A percentile compares a stretch with the other conserved stretches of the same genome.
Conservation (phyloP, 1,140 invertebrate species). For the Drosophila nebulosa region DNA sequence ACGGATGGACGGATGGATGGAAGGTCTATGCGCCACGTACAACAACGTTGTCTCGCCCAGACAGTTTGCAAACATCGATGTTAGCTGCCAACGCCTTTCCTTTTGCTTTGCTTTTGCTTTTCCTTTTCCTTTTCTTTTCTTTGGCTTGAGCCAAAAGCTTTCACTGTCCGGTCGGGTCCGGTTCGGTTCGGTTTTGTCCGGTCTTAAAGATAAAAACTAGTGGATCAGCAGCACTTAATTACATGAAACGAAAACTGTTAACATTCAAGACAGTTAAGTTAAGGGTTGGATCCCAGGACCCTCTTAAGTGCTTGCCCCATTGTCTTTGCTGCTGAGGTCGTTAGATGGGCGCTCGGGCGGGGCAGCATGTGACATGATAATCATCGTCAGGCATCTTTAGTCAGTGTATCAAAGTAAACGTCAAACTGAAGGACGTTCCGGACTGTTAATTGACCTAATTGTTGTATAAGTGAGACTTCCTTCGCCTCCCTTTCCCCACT, state of each 20-base stretch:
- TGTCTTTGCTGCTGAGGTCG: conserved; percentile 10
- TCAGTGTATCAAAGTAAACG: conserved; percentile 27
- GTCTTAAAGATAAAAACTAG: conserved; percentile 67
- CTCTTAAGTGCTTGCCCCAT: conserved; percentile 34
- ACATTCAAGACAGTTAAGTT: conserved; percentile 39
- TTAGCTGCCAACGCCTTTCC: background rate
- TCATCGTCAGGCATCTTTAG: conserved; percentile 41
- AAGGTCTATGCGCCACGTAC: conserved; percentile 34
- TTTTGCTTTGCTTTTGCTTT: background rate
- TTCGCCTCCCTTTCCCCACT: background rate
- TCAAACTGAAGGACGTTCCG: conserved; percentile 29
- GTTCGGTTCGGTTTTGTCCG: background rate
- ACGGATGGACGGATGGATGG: background rate
- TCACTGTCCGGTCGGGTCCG: conserved; percentile 30
- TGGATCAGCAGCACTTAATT: conserved; percentile 77
- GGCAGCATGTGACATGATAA: conserved; percentile 65
- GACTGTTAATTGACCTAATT: conserved; percentile 72
- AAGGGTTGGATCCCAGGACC: background rate
- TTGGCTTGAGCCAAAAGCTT: conserved; percentile 48
- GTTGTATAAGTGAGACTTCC: background rate
- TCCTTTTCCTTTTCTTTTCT: conserved; percentile 30
- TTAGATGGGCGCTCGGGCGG: background rate
- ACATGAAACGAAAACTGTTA: conserved; percentile 78
- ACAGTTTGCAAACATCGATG: conserved; percentile 70
- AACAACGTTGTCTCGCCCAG: conserved; percentile 68